phyloP scores from a whole-genome alignment of 2,888 invertebrate species.

The Aspidiotus rigidus region DNA sequence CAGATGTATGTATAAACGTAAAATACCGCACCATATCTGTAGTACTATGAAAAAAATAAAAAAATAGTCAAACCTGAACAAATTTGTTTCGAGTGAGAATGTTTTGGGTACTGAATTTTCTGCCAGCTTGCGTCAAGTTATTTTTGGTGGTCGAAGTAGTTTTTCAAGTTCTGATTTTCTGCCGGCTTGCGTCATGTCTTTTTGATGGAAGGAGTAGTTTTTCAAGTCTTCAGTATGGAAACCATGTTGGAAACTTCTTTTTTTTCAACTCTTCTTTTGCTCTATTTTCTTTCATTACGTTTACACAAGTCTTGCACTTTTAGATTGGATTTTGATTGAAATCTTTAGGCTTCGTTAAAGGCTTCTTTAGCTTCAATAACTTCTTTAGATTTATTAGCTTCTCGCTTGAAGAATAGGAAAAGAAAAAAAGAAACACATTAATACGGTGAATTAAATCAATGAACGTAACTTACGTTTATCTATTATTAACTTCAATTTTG shows the following conservation, averaged over 20 bases:
- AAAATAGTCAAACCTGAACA: slow-evolving; percentile 12
- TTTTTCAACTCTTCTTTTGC: not conserved
- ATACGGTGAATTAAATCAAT: slow-evolving; percentile 10
- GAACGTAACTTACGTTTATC: not conserved
- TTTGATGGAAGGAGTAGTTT: not conserved
- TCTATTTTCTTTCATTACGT: not conserved
- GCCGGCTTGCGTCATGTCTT: not conserved
- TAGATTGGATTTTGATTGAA: slow-evolving; percentile 8
- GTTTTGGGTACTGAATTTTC: too few species aligned
- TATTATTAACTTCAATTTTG: not conserved
- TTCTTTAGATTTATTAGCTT: not conserved
- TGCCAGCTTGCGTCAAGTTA: not conserved
- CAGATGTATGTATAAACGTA: too few species aligned
- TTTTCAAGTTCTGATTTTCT: not conserved
- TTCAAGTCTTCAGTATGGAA: not conserved
- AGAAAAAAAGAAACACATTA: slow-evolving; percentile 22
- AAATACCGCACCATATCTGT: too few species aligned
- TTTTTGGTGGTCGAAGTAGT: not conserved
- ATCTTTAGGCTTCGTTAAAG: slow-evolving; percentile 11
- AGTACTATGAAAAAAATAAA: not conserved
- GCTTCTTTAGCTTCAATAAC: slow-evolving; percentile 6
- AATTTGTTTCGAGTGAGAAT: not conserved
- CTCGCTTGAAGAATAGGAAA: slow-evolving; percentile 24
- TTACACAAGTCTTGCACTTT: not conserved
- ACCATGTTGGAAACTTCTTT: not conserved